Percentiles rank a stretch among this genome's conserved stretches.
Conservation (phyloP, 2,888 invertebrate genomes). For the Cactoblastis cactorum region DNA sequence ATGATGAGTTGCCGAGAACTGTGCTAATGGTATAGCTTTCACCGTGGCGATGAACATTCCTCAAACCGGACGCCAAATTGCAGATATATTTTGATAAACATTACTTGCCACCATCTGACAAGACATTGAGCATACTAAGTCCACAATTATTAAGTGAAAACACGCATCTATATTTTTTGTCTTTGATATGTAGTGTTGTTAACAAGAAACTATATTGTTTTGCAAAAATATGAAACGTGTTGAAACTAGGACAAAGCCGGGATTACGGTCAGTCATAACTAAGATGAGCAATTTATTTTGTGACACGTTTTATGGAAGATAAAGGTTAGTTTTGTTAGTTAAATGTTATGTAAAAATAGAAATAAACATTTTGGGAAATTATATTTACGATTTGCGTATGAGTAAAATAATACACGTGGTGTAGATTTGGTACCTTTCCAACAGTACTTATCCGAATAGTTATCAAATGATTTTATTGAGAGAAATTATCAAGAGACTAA, state of each 20-base stretch:
- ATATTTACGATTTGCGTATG: not conserved
- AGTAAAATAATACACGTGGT: slow-evolving; percentile 6
- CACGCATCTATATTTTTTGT: slow-evolving; percentile 10
- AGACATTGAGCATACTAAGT: slow-evolving; percentile 16
- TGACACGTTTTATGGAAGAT: not conserved
- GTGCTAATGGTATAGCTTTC: slow-evolving; percentile 15
- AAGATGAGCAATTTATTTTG: not conserved
- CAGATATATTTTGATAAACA: not conserved
- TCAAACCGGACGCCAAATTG: slow-evolving; percentile 1
- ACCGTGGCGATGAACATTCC: slow-evolving; percentile 5
- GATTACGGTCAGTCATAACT: not conserved
- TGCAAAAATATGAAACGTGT: not conserved
- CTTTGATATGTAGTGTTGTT: slow-evolving; percentile 3
- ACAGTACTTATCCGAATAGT: not conserved
- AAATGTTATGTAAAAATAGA: not conserved
- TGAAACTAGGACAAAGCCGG: not conserved
- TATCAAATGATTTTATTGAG: slow-evolving; percentile 11
- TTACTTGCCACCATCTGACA: not conserved
- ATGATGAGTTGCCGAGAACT: slow-evolving; percentile 3
- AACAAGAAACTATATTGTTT: not conserved
- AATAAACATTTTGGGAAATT: not conserved
- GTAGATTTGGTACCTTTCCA: slow-evolving; percentile 11
- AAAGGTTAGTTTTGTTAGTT: not conserved
- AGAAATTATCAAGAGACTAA: not conserved
- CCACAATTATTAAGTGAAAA: slow-evolving; percentile 18